Evolutionary conservation across 2,113 vertebrate genomes (phyloP), one percentile per base, ranked within the genome.

Genomic region (Hippocampus barbouri): DNA sequence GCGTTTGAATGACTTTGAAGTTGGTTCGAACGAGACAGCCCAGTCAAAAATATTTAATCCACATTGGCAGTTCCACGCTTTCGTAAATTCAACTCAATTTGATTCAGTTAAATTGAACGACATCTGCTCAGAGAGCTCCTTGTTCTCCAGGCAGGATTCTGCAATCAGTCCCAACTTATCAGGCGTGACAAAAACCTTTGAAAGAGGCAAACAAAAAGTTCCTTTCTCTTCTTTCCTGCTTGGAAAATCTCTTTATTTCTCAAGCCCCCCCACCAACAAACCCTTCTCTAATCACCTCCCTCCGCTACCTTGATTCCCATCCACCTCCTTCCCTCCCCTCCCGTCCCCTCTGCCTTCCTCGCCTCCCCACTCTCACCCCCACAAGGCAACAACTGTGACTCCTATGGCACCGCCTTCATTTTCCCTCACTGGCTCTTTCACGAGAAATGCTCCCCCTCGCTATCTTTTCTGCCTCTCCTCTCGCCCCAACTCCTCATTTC

Each of bases 171-270:
- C 75, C 64, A 84, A 74, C 57, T 75, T 71, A 71, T 83, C 69
- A 83, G 86, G 81, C 76, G 56, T 89, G 83, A 80, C 85, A 81
- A 87, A 38, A 64, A 11, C 51, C 71, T 81, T 79, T 88, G 79
- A 89, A 88, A 83, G 66, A 71, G 74, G 62, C 72, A 64, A 84
- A 87, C 86, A 90, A 89, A 76, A 86, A 86, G 81, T 70, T 82
- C 60, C 81, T 88, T 87, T 88, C 76, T 84, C 66, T 78, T 72
- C 81, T 70, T 61, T 81, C 56, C 80, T 84, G 73, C 76, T 85
- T 51, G 71, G 70, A 79, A 61, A 82, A 87, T 75, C 78, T 88
- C 71, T 82, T 88, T 90, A 83, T 83, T 86, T 73, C 69, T 86
- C 71, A 77, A 84, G 67, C 76, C 75, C 70, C 47, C 80, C 47